These are phyloP conservation scores for Gerris buenoi DNA, from an alignment of 1,140 invertebrate genomes.

Conservation along the genomic window DNA sequence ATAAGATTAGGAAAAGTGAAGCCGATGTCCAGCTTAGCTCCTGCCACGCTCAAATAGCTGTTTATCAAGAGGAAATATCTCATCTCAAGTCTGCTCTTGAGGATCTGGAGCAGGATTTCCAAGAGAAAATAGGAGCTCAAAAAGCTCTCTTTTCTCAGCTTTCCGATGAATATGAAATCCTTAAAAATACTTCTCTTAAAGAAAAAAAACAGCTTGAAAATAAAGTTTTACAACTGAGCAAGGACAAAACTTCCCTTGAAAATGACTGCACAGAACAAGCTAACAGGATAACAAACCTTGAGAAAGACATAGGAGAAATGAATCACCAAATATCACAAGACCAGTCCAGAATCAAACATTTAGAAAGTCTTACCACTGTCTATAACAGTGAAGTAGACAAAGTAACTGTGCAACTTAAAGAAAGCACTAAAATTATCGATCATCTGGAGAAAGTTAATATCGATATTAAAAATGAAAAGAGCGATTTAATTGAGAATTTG, in stretches of 20 bases:
- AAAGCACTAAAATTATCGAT: neutral
- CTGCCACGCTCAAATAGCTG: conserved; percentile 2
- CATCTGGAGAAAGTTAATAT: conserved; percentile 13
- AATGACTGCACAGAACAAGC: too few species aligned
- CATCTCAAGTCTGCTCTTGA: conserved; percentile 5
- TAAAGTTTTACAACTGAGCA: too few species aligned
- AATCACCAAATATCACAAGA: neutral
- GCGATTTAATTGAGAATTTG: too few species aligned
- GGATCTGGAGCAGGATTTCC: conserved; percentile 9
- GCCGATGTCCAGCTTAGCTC: conserved; percentile 3
- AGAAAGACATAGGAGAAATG: neutral
- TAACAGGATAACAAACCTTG: neutral
- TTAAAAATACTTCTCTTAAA: conserved; percentile 11
- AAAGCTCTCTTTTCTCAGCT: conserved; percentile 12
- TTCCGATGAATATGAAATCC: conserved; percentile 15
- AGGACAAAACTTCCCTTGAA: too few species aligned
- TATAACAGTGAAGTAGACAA: neutral
- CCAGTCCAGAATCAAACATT: neutral
- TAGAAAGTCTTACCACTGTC: neutral
- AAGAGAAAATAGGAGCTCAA: conserved; percentile 14
- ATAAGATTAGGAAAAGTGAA: conserved; percentile 9
- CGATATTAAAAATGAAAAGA: conserved; percentile 8
- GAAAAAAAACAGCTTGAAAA: too few species aligned
- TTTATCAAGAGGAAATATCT: conserved; percentile 10
- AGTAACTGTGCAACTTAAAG: neutral